Evolutionary conservation across 2,888 invertebrate species (phyloP).

Genomic region (Gibbula magus): DNA sequence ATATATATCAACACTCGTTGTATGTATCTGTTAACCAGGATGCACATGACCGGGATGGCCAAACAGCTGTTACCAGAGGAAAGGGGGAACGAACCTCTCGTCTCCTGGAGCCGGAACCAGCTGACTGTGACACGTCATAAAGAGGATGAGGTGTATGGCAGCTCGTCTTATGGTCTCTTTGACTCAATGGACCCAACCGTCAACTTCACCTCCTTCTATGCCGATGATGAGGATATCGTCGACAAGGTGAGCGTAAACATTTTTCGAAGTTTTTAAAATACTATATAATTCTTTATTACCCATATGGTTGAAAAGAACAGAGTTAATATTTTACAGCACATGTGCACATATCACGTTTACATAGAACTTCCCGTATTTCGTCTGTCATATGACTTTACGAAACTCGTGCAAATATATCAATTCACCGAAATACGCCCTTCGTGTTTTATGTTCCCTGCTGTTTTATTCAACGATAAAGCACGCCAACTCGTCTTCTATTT

Average conservation of each 20-base stretch:
- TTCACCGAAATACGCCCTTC: no score
- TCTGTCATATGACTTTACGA: no score
- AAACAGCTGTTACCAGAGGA: constrained; percentile 54
- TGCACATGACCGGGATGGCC: constrained; percentile 54
- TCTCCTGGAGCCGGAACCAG: constrained; percentile 66
- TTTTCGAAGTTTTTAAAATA: no score
- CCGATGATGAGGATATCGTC: constrained; percentile 58
- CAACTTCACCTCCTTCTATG: constrained; percentile 57
- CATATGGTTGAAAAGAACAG: no score
- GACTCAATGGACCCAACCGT: constrained; percentile 55
- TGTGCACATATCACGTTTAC: no score
- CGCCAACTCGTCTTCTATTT: no score
- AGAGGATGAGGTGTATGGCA: constrained; percentile 56
- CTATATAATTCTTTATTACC: no score
- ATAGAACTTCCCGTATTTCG: no score
- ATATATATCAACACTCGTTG: not conserved
- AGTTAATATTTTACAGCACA: no score
- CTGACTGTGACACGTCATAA: constrained; percentile 62
- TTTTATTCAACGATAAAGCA: no score
- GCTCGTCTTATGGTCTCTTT: constrained; percentile 58
- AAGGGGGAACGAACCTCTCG: constrained; percentile 50
- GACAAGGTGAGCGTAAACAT: constrained; percentile 52
- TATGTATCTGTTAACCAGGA: constrained; percentile 33
- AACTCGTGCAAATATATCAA: no score
- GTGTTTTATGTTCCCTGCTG: no score